Conservation (phyloP, 2,888 invertebrate species). For the Pecten maximus region DNA sequence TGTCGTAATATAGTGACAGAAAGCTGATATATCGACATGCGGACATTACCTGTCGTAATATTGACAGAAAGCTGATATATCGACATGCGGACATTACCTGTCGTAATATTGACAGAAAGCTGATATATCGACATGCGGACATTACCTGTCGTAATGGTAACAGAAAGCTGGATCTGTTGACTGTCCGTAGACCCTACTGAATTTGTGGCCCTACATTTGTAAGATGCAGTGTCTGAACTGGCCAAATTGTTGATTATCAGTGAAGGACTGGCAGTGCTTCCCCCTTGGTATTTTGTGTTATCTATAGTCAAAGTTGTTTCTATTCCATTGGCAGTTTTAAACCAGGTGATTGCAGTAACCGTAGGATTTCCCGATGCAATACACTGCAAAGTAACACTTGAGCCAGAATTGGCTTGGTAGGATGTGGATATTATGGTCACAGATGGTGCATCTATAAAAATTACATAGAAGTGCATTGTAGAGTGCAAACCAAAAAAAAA, state of each 20-base stretch:
- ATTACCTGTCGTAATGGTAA: no score
- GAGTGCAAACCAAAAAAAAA: no score
- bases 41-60: no score
- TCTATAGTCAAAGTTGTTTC: not conserved
- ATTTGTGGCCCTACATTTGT: constrained; percentile 3
- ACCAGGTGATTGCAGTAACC: constrained; percentile 37
- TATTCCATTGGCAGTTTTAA: not conserved
- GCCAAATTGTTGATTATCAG: not conserved
- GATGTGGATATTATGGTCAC: not conserved
- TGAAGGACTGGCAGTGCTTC: not conserved
- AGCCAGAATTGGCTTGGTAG: not conserved
- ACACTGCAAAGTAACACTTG: constrained; percentile 40
- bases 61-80: no score
- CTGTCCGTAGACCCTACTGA: not conserved
- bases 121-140: no score
- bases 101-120: not conserved
- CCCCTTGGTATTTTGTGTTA: not conserved
- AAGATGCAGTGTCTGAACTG: not conserved
- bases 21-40: no score
- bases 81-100: no score
- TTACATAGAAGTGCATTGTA: no score
- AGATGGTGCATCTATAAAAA: not conserved
- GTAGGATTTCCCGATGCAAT: constrained; percentile 39
- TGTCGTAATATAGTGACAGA: no score
- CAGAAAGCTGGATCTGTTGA: not conserved